Percentiles rank a stretch among this genome's conserved stretches.
These are phyloP conservation scores for Fulica atra DNA, from an alignment of 2,113 vertebrate genomes.

Conservation along the genomic window DNA sequence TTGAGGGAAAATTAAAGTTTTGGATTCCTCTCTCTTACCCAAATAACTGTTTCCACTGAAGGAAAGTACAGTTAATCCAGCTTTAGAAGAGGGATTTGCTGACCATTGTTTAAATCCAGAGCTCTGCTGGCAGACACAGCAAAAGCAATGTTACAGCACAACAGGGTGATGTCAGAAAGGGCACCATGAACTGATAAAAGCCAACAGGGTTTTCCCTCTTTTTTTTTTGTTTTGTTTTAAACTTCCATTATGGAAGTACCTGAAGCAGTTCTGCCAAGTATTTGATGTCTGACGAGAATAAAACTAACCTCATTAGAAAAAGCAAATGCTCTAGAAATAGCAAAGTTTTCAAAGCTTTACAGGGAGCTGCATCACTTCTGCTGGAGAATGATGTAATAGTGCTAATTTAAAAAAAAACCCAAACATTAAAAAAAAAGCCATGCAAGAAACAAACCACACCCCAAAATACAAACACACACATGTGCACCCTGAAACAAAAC, in stretches of 20 bases:
- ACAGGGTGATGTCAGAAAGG: slow-evolving; percentile 34
- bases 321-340: background rate
- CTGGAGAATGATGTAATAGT: background rate
- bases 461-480: background rate
- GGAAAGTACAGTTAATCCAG: slow-evolving; percentile 70
- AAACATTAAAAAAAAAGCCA: background rate
- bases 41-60: slow-evolving; percentile 55
- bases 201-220: background rate
- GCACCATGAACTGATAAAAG: slow-evolving; percentile 16
- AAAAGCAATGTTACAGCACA: slow-evolving; percentile 39
- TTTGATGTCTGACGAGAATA: background rate
- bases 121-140: slow-evolving; percentile 33
- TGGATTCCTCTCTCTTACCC: slow-evolving; percentile 36
- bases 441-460: background rate
- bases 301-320: background rate
- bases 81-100: slow-evolving; percentile 65
- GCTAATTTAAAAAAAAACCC: background rate
- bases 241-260: background rate
- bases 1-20: slow-evolving; percentile 35
- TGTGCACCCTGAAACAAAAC: background rate
- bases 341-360: background rate
- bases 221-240: background rate
- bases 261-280: background rate
- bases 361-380: background rate
- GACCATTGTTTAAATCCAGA: slow-evolving; percentile 59